These are phyloP conservation scores for Labia minor DNA, from an alignment of 2,888 invertebrate genomes.

Conservation along the genomic window DNA sequence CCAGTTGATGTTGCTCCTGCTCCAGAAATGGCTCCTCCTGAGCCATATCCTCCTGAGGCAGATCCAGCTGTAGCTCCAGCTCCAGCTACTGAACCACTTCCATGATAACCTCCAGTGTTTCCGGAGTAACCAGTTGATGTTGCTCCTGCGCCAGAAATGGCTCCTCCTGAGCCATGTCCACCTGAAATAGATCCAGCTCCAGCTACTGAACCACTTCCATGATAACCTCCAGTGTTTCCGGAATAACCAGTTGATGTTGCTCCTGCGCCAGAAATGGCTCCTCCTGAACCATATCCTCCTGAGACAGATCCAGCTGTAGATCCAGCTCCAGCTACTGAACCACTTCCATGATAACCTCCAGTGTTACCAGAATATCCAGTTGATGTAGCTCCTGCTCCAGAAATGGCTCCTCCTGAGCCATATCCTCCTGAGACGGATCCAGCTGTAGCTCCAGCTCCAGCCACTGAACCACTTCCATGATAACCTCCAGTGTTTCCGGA, in stretches of 20 bases:
- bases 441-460: not conserved
- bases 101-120: too few relatives aligned
- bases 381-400: not conserved
- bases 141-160: not conserved
- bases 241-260: not conserved
- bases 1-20: not conserved
- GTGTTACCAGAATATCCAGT: not conserved
- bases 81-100: not conserved
- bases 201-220: not conserved
- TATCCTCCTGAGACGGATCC: not conserved
- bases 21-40: not conserved
- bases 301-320: not conserved
- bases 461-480: not conserved
- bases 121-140: not conserved
- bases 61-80: not conserved
- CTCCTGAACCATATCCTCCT: not conserved
- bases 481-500: not conserved
- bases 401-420: not conserved
- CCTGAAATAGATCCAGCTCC: not conserved
- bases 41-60: not conserved
- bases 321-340: not conserved
- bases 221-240: not conserved
- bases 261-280: not conserved
- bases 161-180: not conserved
- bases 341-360: not conserved